Percentiles rank a stretch among this genome's conserved stretches.
Evolutionary conservation across 2,113 vertebrate genomes (phyloP).

Genomic region (Synodontis membranacea): DNA sequence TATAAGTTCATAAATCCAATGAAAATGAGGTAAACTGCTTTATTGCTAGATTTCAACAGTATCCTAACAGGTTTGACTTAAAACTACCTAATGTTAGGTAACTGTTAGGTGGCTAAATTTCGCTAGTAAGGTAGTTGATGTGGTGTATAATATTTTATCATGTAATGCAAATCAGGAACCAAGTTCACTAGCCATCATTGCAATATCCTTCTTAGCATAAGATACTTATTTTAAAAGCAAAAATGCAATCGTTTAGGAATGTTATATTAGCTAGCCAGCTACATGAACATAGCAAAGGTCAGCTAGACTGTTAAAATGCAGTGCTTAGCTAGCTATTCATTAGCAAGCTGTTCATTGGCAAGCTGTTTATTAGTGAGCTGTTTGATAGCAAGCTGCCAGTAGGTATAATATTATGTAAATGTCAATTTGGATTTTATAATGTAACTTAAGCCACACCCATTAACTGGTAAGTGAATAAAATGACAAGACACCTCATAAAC

Average conservation of each 20-base stretch:
- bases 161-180: neutral
- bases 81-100: neutral
- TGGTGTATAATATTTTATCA: neutral
- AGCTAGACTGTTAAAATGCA: neutral
- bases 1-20: too few relatives aligned
- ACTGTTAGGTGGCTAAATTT: neutral
- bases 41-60: neutral
- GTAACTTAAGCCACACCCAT: neutral
- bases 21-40: neutral
- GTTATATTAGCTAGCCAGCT: neutral
- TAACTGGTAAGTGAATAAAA: neutral
- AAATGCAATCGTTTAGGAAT: neutral
- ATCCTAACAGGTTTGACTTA: neutral
- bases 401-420: neutral
- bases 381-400: neutral
- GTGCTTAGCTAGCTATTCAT: neutral
- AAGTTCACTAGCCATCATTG: neutral
- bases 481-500: conserved; percentile 23
- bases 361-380: neutral
- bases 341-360: neutral
- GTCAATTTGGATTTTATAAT: neutral
- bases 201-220: neutral
- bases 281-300: too few relatives aligned
- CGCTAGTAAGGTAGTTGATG: neutral
- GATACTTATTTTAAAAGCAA: neutral